Base-by-base conservation (phyloP, 2,888 invertebrate genomes). In the Xestobium rufovillosum region DNA sequence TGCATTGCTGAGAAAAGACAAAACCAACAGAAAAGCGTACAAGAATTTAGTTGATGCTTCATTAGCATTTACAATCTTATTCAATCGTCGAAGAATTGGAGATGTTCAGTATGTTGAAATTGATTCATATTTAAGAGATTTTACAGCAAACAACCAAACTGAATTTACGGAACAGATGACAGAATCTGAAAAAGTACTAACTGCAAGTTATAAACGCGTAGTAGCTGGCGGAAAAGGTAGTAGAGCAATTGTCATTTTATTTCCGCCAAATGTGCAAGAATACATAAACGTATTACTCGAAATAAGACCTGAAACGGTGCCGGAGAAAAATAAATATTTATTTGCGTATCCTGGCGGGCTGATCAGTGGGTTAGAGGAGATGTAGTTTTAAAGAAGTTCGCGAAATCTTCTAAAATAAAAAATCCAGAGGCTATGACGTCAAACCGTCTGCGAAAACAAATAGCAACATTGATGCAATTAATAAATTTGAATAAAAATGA, bases 211-310 rank as follows among this genome's bases (percentile, higher is more conserved):
- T 25, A 39, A 42, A 39, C 23, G 37, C 4, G 30, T 42, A 8
- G 37, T 44, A 3, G 33, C 39, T 8, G 42, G 39, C 23, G 43
- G 41, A 23, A 43, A 43, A 33, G 43, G 41, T 3, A 36, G 39
- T 17, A 14, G 25, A 29, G 29, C 39, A 12, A 42, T 42, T 26
- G 36, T 36, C 1, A 41, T 44, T 26, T 31, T 41, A 17, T 37
- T 44, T 32, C 38, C 37, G 4, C 11, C 13, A 4, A 30, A 41
- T 36, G 10, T 42, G 4, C 39, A 42, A 27, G 14, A 16, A n/a
- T 33, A 38, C 26, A 25, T 41, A 2, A 14, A 41, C 13, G 14
- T 44, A 23, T 26, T 44, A 36, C 31, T 46, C 14, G 14, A 40
- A 37, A 28, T 43, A 26, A 25, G 43, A 31, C 8, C 4, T 3